A percentile compares a stretch with the other conserved stretches of the same genome.
These are phyloP conservation scores for Hemiscyllium ocellatum DNA, from an alignment of 2,113 vertebrate species.

Conservation along the genomic window DNA sequence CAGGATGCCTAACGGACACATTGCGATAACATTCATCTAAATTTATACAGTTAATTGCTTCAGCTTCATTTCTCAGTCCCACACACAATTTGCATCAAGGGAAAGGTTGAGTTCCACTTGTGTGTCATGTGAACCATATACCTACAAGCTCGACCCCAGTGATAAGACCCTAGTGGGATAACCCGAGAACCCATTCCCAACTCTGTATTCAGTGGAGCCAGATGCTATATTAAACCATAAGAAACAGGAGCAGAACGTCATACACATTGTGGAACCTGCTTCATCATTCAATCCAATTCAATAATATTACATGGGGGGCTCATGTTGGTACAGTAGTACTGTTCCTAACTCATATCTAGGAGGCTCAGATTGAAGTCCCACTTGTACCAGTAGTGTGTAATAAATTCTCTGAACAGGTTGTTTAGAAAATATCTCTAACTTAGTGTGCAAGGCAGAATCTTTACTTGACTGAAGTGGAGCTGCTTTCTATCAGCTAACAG, in stretches of 20 bases:
- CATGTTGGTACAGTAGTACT: too few species aligned
- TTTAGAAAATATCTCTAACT: neutral
- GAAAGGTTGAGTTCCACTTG: neutral
- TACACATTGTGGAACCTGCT: neutral
- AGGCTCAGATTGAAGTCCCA: too few species aligned
- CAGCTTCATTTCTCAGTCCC: neutral
- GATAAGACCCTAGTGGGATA: too few species aligned
- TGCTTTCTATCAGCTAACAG: slow-evolving; percentile 27
- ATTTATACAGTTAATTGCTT: neutral
- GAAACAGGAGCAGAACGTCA: neutral
- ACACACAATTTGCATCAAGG: neutral
- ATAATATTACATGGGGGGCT: too few species aligned
- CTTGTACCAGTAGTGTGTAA: too few species aligned
- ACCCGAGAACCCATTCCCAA: neutral
- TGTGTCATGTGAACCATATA: neutral
- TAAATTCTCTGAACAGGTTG: too few species aligned
- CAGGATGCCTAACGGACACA: neutral
- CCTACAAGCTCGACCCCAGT: too few species aligned
- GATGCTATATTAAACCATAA: neutral
- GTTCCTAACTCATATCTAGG: too few species aligned
- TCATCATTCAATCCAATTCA: neutral
- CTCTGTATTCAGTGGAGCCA: neutral
- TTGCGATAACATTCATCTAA: neutral
- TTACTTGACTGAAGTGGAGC: neutral
- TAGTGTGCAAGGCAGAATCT: neutral